Evolutionary conservation across 1,140 invertebrate species (phyloP).

Genomic region (Sinonovacula constricta): DNA sequence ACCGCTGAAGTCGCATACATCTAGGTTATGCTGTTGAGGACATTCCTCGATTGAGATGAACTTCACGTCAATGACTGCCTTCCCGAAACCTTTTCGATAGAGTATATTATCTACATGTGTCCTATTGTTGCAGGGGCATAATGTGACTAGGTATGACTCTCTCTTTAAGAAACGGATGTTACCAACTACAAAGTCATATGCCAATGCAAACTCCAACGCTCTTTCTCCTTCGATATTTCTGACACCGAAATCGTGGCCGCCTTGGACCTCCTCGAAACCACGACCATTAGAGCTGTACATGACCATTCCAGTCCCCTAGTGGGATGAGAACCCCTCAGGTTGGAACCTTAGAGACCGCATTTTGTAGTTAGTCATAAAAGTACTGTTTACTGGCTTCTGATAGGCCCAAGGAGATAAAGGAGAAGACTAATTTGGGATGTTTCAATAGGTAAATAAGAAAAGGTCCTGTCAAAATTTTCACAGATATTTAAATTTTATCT

Average conservation of each 20-base stretch:
- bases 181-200: constrained; percentile 16
- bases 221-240: constrained; percentile 8
- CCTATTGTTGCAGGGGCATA: background rate
- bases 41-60: constrained; percentile 16
- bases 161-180: constrained; percentile 18
- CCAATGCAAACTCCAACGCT: constrained; percentile 17
- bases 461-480: no score
- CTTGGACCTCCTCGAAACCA: constrained; percentile 13
- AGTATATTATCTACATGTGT: constrained; percentile 19
- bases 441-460: no score
- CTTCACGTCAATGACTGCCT: constrained; percentile 20
- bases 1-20: constrained; percentile 12
- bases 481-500: no score
- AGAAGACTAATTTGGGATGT: no score
- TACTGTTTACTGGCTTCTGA: background rate
- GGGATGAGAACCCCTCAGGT: constrained; percentile 11
- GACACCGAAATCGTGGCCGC: background rate
- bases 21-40: constrained; percentile 12
- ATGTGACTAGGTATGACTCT: constrained; percentile 1
- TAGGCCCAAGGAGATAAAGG: background rate
- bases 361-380: background rate
- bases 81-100: no score
- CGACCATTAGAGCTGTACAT: constrained; percentile 6
- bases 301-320: constrained; percentile 24
- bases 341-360: constrained; percentile 18